These are phyloP conservation scores for Sabatieria punctata DNA, from an alignment of 2,888 invertebrate species.

Conservation along the genomic window DNA sequence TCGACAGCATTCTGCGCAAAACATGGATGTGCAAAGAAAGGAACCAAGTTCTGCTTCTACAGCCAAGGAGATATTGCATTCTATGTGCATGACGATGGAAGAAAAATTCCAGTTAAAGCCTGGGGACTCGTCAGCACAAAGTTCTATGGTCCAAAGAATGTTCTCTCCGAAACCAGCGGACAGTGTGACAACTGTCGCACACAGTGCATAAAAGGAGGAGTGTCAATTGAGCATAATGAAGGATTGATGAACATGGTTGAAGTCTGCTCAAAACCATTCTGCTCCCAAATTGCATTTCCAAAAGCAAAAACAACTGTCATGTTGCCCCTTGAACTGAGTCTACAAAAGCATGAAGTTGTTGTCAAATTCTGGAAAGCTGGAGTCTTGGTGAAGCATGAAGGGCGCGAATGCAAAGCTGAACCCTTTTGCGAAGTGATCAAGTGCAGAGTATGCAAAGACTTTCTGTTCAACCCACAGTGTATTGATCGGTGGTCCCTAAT, in stretches of 20 bases:
- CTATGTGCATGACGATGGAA: background rate
- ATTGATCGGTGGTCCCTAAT: background rate
- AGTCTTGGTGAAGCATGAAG: background rate
- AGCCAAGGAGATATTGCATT: too few species aligned
- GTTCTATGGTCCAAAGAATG: background rate
- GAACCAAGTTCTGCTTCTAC: background rate
- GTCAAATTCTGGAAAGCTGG: background rate
- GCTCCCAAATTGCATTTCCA: background rate
- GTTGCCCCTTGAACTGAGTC: background rate
- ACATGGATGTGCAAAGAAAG: background rate
- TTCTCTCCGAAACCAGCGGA: background rate
- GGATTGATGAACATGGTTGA: background rate
- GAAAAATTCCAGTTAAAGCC: background rate
- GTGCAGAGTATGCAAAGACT: background rate
- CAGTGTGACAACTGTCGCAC: background rate
- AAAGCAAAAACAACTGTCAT: background rate
- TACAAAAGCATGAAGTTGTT: background rate
- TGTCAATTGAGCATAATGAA: background rate
- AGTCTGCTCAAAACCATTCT: background rate
- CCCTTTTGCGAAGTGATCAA: conserved; percentile 6
- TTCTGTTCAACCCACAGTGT: background rate
- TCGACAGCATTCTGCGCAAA: background rate
- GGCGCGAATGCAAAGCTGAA: background rate
- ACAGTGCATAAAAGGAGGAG: background rate
- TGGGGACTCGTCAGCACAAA: background rate